Base-by-base conservation (phyloP, 37 sponge, comb jelly and placozoan genomes). In the Agelas oroides region DNA sequence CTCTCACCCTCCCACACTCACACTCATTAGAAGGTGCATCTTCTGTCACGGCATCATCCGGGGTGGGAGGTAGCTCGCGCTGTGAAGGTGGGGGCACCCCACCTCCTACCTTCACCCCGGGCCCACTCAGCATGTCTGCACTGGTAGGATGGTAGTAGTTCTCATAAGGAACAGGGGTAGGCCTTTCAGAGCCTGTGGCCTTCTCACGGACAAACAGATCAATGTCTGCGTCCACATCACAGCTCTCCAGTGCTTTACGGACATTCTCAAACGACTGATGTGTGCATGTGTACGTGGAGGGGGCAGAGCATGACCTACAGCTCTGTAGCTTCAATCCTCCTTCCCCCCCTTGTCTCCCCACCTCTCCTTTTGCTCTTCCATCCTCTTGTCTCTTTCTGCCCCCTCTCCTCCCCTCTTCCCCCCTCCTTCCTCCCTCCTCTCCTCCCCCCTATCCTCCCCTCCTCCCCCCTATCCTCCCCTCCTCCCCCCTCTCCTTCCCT, bases 141-240 rank as follows among this genome's bases (percentile, higher is more conserved):
- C 20, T 35, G 1, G 60, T 78, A 1, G 77, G 77, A 20, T 91
- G 78, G 73, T 95, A 95, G 86, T 72, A 95, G 75, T 95, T 95
- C 83, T 89, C 80, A 55, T 95, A 95, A 0, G n/a, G 86, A 21
- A 95, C 75, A n/a, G 82, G 53, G 53, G 76, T 85, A 60, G 97
- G 97, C 77, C 86, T 58, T 18, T 88, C 94, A 2, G 77, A 59
- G 16, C 97, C 94, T 19, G 94, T 93, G 5, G 75, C 38, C 15
- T 66, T 77, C 57, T 87, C 87, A 30, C 59, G 73, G 0, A 96
- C 97, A 91, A 96, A 96, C 70, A 91, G 64, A 30, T 96, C 92
- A 73, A 92, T 96, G 71, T 96, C 97, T 33, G 79, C 85, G 64
- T 96, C 97, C 16, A 92, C 74, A 63, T 93, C 83, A 83, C 97